Percentiles rank a stretch among this genome's conserved stretches.
Conservation (phyloP, 2,113 vertebrate genomes). For the Pionites leucogaster region DNA sequence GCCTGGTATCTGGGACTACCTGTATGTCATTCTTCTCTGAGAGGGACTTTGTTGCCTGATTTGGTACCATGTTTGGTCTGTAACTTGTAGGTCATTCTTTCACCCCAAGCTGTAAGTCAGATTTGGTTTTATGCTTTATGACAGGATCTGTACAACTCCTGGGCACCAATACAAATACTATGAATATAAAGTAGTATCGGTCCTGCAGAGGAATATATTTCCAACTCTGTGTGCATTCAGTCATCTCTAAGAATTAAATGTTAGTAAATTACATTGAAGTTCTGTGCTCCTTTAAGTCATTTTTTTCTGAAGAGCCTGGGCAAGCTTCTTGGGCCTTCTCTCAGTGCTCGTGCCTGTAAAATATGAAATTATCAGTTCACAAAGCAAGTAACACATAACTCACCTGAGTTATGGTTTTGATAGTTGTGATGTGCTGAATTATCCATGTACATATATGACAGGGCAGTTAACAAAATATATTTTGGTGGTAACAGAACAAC, state of each 20-base stretch:
- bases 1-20: neutral
- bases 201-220: neutral
- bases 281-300: neutral
- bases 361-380: neutral
- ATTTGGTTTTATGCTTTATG: neutral
- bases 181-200: neutral
- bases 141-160: neutral
- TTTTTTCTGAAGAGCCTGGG: neutral
- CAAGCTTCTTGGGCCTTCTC: neutral
- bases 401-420: neutral
- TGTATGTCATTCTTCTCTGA: neutral
- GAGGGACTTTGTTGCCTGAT: neutral
- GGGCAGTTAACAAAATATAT: neutral
- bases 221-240: neutral
- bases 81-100: neutral
- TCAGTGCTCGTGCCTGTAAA: neutral
- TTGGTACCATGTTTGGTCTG: neutral
- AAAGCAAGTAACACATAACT: neutral
- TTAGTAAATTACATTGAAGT: neutral
- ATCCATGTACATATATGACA: neutral
- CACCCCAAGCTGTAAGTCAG: neutral
- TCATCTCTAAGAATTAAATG: neutral
- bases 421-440: neutral
- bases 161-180: neutral
- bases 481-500: conserved; percentile 7